Conservation (phyloP, 1,140 invertebrate species). For the Colletes latitarsis region DNA sequence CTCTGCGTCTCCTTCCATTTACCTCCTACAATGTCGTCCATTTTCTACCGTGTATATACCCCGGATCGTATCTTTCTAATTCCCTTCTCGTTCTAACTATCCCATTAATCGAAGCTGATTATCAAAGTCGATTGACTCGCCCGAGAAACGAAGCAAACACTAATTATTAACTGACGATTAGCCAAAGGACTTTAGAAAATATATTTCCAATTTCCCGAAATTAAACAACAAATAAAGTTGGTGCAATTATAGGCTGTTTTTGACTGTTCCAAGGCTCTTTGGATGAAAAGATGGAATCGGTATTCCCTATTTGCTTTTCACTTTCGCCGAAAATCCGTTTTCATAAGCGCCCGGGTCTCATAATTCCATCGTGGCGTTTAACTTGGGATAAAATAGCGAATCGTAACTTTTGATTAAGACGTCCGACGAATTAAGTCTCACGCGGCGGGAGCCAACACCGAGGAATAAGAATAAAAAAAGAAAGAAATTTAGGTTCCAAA, state of each 20-base stretch:
- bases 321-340: constrained; percentile 61
- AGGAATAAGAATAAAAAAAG: neutral
- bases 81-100: constrained; percentile 37
- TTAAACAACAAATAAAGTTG: too few relatives aligned
- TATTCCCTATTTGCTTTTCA: constrained; percentile 56
- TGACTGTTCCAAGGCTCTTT: too few relatives aligned
- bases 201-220: too few relatives aligned
- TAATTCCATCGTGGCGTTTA: constrained; percentile 40
- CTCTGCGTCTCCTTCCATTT: neutral
- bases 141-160: neutral
- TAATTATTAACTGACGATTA: too few relatives aligned
- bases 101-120: constrained; percentile 51
- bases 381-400: constrained; percentile 55
- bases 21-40: neutral
- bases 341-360: constrained; percentile 42
- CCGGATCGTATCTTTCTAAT: constrained; percentile 61
- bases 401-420: constrained; percentile 68
- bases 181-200: too few relatives aligned
- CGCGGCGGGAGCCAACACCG: constrained; percentile 1
- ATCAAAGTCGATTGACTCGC: constrained; percentile 50
- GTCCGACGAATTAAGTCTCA: constrained; percentile 55
- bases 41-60: neutral
- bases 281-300: too few relatives aligned
- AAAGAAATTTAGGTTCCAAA: neutral
- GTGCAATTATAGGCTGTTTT: too few relatives aligned